phyloP scores from a whole-genome alignment of 2,888 invertebrate species.

The Pollenia labialis region DNA sequence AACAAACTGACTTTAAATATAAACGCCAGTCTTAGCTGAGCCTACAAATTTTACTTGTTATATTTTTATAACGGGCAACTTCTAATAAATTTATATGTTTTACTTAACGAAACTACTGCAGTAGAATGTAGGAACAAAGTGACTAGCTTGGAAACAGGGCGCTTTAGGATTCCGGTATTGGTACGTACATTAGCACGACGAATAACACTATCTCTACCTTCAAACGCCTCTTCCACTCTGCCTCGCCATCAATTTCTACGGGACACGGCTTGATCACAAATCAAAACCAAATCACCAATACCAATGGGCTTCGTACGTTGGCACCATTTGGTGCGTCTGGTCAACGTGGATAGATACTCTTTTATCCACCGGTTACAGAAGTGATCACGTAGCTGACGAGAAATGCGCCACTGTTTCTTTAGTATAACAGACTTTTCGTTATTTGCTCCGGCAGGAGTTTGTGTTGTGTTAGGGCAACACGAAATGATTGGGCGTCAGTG shows the following conservation, averaged over 20 bases:
- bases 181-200: too few species aligned
- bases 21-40: too few species aligned
- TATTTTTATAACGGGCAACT: too few species aligned
- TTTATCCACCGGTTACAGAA: not conserved
- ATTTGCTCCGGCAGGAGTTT: too few species aligned
- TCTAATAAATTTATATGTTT: too few species aligned
- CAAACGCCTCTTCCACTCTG: constrained; percentile 26
- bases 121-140: not conserved
- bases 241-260: constrained; percentile 27
- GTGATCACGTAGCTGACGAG: not conserved
- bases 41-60: too few species aligned
- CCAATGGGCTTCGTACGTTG: constrained; percentile 38
- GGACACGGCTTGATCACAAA: constrained; percentile 41
- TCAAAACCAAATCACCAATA: constrained; percentile 62
- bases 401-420: constrained; percentile 30
- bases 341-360: not conserved
- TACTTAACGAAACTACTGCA: too few species aligned
- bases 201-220: constrained; percentile 50
- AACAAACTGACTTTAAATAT: too few species aligned
- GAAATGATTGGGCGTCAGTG: constrained; percentile 15
- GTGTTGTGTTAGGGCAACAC: not conserved
- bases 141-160: not conserved
- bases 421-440: not conserved
- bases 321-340: constrained; percentile 60
- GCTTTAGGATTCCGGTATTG: too few species aligned